Evolutionary conservation across 2,113 vertebrate species (phyloP).

Genomic region (Corythaeola cristata): DNA sequence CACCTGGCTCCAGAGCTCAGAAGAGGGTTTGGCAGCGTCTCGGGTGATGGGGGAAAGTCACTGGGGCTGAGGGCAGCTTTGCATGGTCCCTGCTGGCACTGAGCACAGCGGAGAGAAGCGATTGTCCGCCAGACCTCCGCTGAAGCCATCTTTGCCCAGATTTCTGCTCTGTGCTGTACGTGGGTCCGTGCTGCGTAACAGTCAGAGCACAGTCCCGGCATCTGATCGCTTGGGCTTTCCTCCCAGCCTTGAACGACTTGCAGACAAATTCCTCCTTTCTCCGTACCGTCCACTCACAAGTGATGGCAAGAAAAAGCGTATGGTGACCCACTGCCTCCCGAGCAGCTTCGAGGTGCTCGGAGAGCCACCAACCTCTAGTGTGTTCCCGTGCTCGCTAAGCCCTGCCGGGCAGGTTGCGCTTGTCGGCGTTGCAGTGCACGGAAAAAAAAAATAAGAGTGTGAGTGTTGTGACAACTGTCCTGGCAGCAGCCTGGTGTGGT

Average conservation of each 20-base stretch:
- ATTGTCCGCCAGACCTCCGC: background rate
- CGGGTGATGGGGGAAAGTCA: accelerated
- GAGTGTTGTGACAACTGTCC: background rate
- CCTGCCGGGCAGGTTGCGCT: accelerated
- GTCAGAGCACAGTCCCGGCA: background rate
- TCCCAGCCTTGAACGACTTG: background rate
- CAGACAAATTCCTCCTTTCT: background rate
- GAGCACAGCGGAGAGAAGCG: accelerated
- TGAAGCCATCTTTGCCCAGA: background rate
- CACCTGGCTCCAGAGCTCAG: background rate
- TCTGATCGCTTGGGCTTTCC: accelerated
- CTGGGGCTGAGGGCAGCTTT: background rate
- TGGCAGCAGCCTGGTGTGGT: background rate
- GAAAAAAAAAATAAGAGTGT: background rate
- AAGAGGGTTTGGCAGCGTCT: background rate
- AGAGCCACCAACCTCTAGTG: accelerated
- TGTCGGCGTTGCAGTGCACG: accelerated
- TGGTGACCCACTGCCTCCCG: accelerated
- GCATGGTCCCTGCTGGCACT: accelerated
- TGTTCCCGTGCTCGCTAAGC: accelerated
- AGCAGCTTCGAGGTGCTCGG: background rate
- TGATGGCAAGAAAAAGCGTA: background rate
- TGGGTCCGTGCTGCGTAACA: background rate
- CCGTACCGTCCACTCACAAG: background rate
- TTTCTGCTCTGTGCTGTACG: accelerated